Evolutionary conservation across 1,140 invertebrate species (phyloP), one percentile per base, ranked within the genome.

Genomic region (Lasioglossum albipes): DNA sequence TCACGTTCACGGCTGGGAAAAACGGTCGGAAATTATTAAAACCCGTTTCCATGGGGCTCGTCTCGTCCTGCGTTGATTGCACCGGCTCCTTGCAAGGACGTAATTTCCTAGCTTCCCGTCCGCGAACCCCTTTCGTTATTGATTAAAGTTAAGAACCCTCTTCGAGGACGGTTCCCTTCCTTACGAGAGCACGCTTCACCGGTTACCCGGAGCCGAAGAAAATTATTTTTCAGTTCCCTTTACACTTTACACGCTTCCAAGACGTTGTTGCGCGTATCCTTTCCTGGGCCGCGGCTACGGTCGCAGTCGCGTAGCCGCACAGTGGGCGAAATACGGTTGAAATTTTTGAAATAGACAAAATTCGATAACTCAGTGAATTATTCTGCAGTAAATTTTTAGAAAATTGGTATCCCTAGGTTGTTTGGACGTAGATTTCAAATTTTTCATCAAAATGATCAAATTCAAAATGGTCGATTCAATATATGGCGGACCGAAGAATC

Each of bases 11-110:
- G 13, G 10, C 45, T 2, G 9, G 62, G 64, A 77, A 20, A 61
- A 88, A 83, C n/a, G 76, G 81, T 76, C 57, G 76, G 74, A 82
- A 82, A 85, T 86, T 61, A 74, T 79, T 72, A 74, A 78, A 73
- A 74, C 27, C 45, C 75, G 45, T 65, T 75, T n/a, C 75, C 49
- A 72, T 69, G 36, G 45, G 57, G 64, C 42, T 41, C 69, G 20
- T 49, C 66, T 72, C 27, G 13, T 52, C 22, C 54, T 18, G 69
- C 20, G 68, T 22, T 22, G 42, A 52, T 73, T 27, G 61, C 65
- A 69, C n/a, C 71, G 12, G 45, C 64, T 85, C 49, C 72, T 59
- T 67, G 68, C 72, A n/a, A 80, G 20, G 65, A 75, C 22, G 81
- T 61, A 59, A 64, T 61, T 73, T 73, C 66, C 81, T 67, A 27